These are phyloP conservation scores for Rhopilema esculentum DNA, from an alignment of 30 jellyfish, hydroid and myxozoan species.

Conservation along the genomic window DNA sequence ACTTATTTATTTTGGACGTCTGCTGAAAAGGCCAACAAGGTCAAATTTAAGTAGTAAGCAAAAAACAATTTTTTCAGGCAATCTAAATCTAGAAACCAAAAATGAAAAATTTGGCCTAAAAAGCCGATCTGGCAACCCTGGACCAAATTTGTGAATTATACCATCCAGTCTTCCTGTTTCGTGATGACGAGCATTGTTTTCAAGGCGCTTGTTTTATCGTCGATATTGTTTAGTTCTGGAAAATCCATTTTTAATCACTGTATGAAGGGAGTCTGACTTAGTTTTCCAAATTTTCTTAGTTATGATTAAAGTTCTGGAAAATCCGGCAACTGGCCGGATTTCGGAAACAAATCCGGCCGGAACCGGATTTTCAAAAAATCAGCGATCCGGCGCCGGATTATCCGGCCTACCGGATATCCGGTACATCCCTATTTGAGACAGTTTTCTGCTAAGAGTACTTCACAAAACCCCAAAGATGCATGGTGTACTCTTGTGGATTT, in stretches of 20 bases:
- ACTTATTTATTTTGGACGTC: background rate
- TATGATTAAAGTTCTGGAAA: too few relatives aligned
- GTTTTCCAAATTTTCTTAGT: background rate
- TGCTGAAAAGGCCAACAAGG: background rate
- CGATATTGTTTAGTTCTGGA: slow-evolving; percentile 20
- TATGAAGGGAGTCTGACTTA: slow-evolving; percentile 14
- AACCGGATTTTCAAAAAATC: too few relatives aligned
- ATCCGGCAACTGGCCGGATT: too few relatives aligned
- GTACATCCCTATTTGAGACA: too few relatives aligned
- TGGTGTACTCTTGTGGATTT: too few relatives aligned
- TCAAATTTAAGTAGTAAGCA: background rate
- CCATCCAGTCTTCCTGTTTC: background rate
- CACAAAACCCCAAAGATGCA: too few relatives aligned
- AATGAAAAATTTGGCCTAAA: background rate
- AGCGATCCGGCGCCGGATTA: too few relatives aligned
- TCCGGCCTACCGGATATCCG: too few relatives aligned
- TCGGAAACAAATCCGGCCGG: too few relatives aligned
- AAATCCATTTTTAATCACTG: slow-evolving; percentile 14
- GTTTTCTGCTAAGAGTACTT: too few relatives aligned
- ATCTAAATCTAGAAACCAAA: background rate
- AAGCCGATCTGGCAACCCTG: background rate
- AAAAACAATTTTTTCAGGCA: background rate
- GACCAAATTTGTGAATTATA: background rate
- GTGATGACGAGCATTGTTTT: background rate
- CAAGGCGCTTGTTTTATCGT: background rate